Evolutionary conservation across 2,888 invertebrate species (phyloP).

Genomic region (Xylota sylvarum): DNA sequence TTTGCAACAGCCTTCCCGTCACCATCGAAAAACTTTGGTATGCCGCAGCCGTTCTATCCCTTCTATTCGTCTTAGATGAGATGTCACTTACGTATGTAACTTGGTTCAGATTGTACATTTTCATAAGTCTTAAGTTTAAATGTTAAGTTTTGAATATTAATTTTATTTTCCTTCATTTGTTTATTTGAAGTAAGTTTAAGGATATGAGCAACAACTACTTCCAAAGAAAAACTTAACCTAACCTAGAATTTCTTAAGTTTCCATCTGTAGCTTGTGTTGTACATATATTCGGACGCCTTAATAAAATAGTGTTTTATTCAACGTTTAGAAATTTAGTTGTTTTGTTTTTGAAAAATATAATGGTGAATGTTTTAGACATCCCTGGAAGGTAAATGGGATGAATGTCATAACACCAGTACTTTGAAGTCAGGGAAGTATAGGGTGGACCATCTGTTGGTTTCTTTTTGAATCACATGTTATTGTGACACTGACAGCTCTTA

Average conservation of each 20-base stretch:
- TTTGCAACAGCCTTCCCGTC: constrained; percentile 82
- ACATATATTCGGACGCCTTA: not conserved
- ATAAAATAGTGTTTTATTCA: not conserved
- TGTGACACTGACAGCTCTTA: too few species aligned
- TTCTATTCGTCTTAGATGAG: constrained; percentile 72
- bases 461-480: too few species aligned
- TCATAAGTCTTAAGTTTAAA: constrained; percentile 9
- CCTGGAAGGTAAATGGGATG: too few species aligned
- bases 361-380: too few species aligned
- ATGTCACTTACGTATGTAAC: not conserved
- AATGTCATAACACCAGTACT: too few species aligned
- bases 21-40: constrained; percentile 82
- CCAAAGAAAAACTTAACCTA: not conserved
- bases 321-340: too few species aligned
- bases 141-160: constrained; percentile 15
- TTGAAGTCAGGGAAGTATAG: too few species aligned
- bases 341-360: too few species aligned
- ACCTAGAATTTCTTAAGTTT: not conserved
- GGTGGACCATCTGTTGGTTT: too few species aligned
- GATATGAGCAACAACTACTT: not conserved
- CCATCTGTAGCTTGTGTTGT: not conserved
- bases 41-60: constrained; percentile 81
- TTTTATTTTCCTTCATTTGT: not conserved
- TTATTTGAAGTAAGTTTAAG: not conserved
- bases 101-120: constrained; percentile 48